A percentile compares a stretch with the other conserved stretches of the same genome.
These are phyloP conservation scores for Pseudotriccus pelzelni DNA, from an alignment of 2,797 vertebrate species.

Conservation along the genomic window DNA sequence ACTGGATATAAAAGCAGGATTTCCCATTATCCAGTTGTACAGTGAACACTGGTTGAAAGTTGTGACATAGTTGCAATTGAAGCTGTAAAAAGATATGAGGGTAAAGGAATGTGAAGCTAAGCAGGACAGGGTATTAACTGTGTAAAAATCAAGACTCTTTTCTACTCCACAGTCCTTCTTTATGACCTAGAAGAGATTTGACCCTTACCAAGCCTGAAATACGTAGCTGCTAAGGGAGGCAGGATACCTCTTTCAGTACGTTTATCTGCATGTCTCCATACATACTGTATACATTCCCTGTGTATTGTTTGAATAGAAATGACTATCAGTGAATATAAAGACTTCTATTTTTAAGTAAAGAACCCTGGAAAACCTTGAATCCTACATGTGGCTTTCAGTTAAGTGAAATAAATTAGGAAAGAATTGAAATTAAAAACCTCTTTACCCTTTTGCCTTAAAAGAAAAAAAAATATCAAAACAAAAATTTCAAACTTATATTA, in stretches of 20 bases:
- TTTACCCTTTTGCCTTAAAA: not conserved
- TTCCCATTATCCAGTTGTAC: not conserved
- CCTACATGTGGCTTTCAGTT: not conserved
- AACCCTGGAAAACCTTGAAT: not conserved
- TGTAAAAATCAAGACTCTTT: not conserved
- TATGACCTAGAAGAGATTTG: not conserved
- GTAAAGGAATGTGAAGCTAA: not conserved
- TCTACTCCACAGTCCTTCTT: not conserved
- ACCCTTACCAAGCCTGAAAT: not conserved
- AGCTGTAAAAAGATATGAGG: not conserved
- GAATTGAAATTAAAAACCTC: not conserved
- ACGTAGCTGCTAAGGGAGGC: not conserved
- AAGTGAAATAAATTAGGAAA: not conserved
- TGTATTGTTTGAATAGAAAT: not conserved
- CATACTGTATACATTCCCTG: not conserved
- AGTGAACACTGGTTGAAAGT: not conserved
- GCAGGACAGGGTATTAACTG: not conserved
- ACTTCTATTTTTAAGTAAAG: not conserved
- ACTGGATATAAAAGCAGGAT: not conserved
- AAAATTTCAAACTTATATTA: rapidly evolving
- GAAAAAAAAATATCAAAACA: not conserved
- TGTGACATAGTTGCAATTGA: not conserved
- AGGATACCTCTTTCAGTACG: not conserved
- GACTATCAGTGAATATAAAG: not conserved
- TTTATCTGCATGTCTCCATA: not conserved